phyloP scores from a whole-genome alignment of 2,888 invertebrate genomes.

The Drosophila melanosoma region DNA sequence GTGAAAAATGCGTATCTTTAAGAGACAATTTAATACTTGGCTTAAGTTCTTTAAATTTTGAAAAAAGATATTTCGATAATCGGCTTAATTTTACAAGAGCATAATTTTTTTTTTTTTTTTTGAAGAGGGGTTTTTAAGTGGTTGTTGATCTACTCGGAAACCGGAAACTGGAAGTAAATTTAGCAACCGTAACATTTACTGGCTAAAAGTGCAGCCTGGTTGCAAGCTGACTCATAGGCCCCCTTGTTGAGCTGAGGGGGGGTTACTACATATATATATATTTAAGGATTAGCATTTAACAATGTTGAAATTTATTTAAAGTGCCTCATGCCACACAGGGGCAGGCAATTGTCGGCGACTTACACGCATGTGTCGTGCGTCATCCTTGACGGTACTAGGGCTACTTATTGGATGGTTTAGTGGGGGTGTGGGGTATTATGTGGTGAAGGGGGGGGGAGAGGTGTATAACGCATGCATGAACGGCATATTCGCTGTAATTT shows the following conservation, averaged over 20 bases:
- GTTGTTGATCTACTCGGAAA: neutral
- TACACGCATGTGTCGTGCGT: conserved; percentile 71
- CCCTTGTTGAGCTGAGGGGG: neutral
- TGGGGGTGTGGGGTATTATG: neutral
- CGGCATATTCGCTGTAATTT: conserved; percentile 73
- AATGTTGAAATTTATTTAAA: conserved; percentile 66
- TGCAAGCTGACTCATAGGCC: conserved; percentile 52
- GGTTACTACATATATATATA: conserved; percentile 27
- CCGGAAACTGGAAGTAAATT: neutral
- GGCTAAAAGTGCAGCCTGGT: conserved; percentile 7
- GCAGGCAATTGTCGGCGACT: conserved; percentile 28
- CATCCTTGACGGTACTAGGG: conserved; percentile 9
- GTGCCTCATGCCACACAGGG: conserved; percentile 25
- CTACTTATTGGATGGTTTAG: neutral
- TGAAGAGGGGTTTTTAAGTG: neutral
- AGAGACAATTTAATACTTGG: neutral
- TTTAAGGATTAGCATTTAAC: conserved; percentile 71
- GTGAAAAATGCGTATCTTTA: neutral
- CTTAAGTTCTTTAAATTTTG: neutral
- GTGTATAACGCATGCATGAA: conserved; percentile 65
- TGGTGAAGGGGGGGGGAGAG: neutral
- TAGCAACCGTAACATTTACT: conserved; percentile 34
- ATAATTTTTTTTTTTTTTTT: too few relatives aligned
- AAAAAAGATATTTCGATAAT: neutral
- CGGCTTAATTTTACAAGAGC: neutral